A percentile compares a stretch with the other conserved stretches of the same genome.
phyloP scores from a whole-genome alignment of 2,888 invertebrate species.

The Luperina nickerlii region DNA sequence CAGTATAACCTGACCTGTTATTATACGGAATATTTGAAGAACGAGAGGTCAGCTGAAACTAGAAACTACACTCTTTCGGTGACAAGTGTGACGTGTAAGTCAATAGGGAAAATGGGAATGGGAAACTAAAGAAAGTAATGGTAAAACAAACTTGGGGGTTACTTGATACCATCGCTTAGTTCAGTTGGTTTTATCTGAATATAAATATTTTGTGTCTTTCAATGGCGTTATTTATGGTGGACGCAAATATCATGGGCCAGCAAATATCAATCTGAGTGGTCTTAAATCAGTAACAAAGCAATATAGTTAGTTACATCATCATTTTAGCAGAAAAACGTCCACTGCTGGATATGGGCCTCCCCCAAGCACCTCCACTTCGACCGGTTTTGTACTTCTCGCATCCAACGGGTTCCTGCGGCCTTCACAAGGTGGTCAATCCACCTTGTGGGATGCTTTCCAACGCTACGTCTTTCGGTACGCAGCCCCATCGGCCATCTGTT shows the following conservation, averaged over 20 bases:
- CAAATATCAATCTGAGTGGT: not conserved
- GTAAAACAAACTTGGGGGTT: conserved; percentile 35
- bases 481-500: too few species aligned
- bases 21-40: fast-evolving
- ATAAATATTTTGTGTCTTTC: conserved; percentile 16
- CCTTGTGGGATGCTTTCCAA: too few species aligned
- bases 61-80: not conserved
- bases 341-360: too few species aligned
- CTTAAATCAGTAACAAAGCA: not conserved
- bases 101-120: conserved; percentile 53
- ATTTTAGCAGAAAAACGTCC: too few species aligned
- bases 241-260: not conserved
- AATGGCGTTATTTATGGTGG: not conserved
- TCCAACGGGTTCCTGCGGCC: too few species aligned
- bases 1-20: not conserved
- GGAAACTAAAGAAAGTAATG: conserved; percentile 32
- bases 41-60: not conserved
- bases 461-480: too few species aligned
- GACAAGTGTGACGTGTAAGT: conserved; percentile 40
- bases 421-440: too few species aligned
- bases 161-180: conserved; percentile 43
- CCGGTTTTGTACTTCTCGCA: too few species aligned
- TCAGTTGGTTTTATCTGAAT: conserved; percentile 29
- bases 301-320: not conserved
- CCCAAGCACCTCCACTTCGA: too few species aligned